These are phyloP conservation scores for Neoseiulus cucumeris DNA, from an alignment of 1,140 invertebrate genomes.

Conservation along the genomic window DNA sequence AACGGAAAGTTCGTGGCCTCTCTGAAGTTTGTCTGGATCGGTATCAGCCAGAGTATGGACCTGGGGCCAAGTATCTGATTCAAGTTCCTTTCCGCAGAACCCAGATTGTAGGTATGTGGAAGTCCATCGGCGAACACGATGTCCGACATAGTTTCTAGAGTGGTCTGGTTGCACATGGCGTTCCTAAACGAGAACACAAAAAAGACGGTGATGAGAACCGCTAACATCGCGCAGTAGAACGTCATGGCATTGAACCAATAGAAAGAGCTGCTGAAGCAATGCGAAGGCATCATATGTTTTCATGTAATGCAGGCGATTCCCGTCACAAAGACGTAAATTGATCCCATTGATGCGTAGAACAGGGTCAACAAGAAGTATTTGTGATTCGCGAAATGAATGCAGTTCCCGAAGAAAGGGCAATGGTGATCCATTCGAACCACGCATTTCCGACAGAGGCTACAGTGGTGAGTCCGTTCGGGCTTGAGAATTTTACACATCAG, in stretches of 20 bases:
- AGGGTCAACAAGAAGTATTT: constrained; percentile 26
- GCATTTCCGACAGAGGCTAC: constrained; percentile 81
- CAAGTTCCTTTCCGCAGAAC: not conserved
- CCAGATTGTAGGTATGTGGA: not conserved
- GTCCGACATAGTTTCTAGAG: not conserved
- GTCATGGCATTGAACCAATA: not conserved
- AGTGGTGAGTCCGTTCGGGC: constrained; percentile 77
- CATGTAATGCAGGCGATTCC: not conserved
- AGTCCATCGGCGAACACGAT: not conserved
- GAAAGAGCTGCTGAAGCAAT: not conserved
- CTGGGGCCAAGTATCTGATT: not conserved
- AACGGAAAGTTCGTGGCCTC: not conserved
- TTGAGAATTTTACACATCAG: constrained; percentile 30
- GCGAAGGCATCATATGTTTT: not conserved
- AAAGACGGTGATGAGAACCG: not conserved
- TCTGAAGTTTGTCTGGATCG: not conserved
- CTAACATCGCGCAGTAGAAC: not conserved
- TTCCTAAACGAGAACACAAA: not conserved
- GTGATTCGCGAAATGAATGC: constrained; percentile 36
- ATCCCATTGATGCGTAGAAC: constrained; percentile 23
- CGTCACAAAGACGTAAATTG: not conserved
- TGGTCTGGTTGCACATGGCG: not conserved
- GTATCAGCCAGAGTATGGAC: not conserved
- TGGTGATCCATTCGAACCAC: constrained; percentile 95
- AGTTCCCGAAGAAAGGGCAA: constrained; percentile 87